Base-by-base conservation (phyloP, 2,888 invertebrate species). In the Ophion costatus region DNA sequence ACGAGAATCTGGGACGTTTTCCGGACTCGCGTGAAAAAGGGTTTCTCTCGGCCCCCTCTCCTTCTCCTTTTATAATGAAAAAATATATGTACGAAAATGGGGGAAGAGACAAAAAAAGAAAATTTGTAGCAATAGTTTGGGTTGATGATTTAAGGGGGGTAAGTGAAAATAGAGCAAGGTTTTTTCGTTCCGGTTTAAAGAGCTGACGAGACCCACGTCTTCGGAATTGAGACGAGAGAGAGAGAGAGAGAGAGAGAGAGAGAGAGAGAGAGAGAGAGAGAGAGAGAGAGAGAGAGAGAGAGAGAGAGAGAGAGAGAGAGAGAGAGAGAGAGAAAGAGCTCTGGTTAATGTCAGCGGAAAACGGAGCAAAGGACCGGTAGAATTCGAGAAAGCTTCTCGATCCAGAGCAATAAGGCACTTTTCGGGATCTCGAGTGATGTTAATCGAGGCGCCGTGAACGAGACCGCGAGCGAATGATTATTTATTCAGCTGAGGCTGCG, bases 401-500 rank as follows among this genome's bases (percentile, higher is more conserved):
- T 64, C 20, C 74, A 14, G 29, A 56, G 56, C 75, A 67, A 42
- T 33, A 67, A 75, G 76, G 56, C 78, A 76, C 56, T 80, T 79
- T 80, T 77, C 57, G 45, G 20, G n/a, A 61, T 80, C 67, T 78
- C 73, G 80, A 77, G 56, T 80, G 80, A 80, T 69, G 80, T 80
- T 80, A 74, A 84, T 84, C 77, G 77, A 71, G 71, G 20, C 42
- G 45, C 17, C 42, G 63, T 1, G 45, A 2, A n/a, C 9, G 38
- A n/a, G 63, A 74, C 29, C 63, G 59, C 51, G 75, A n/a, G 71
- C 57, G 59, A 67, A 29, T 76, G 85, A 89, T 90, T 92, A 91
- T 92, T 92, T 91, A 90, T 91, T 90, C 92, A 92, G 92, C 91
- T 90, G 92, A 88, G 81, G 66, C 88, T 74, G 14, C 45, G 45